Evolutionary conservation across 2,888 invertebrate species (phyloP).

Genomic region (Maniola hyperantus): DNA sequence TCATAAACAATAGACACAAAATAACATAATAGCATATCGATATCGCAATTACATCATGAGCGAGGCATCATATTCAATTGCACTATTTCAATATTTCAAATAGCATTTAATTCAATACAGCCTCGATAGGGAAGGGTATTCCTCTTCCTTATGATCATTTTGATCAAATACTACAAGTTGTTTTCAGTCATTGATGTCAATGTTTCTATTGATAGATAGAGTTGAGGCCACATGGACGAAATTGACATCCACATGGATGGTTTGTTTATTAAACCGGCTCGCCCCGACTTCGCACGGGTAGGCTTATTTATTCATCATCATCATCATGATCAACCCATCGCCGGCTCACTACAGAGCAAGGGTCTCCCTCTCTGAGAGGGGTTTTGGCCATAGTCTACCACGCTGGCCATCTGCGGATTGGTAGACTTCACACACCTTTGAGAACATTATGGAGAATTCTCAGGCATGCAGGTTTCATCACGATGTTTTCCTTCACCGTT

Average conservation of each 20-base stretch:
- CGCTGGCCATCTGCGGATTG: too few species aligned
- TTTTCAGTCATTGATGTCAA: slow-evolving; percentile 17
- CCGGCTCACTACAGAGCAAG: too few species aligned
- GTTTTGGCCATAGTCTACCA: too few species aligned
- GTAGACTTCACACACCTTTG: too few species aligned
- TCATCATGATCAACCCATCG: too few species aligned
- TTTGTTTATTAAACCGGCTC: neutral
- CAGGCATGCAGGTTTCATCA: too few species aligned
- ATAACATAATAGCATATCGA: too few species aligned
- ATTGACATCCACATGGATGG: neutral
- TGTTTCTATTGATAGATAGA: slow-evolving; percentile 10
- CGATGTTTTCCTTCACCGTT: too few species aligned
- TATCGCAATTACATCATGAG: neutral
- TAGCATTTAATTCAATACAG: slow-evolving; percentile 46
- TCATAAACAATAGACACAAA: slow-evolving; percentile 2
- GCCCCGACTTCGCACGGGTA: neutral
- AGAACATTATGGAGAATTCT: too few species aligned
- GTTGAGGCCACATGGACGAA: neutral
- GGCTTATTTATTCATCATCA: neutral
- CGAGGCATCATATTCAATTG: neutral
- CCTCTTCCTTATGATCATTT: slow-evolving; percentile 56
- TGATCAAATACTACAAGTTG: slow-evolving; percentile 13
- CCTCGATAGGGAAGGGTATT: slow-evolving; percentile 36
- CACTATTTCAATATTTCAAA: slow-evolving; percentile 29
- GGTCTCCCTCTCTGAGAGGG: too few species aligned